These are phyloP conservation scores for Scrobipalpa costella DNA, from an alignment of 2,888 invertebrate genomes.

Conservation along the genomic window DNA sequence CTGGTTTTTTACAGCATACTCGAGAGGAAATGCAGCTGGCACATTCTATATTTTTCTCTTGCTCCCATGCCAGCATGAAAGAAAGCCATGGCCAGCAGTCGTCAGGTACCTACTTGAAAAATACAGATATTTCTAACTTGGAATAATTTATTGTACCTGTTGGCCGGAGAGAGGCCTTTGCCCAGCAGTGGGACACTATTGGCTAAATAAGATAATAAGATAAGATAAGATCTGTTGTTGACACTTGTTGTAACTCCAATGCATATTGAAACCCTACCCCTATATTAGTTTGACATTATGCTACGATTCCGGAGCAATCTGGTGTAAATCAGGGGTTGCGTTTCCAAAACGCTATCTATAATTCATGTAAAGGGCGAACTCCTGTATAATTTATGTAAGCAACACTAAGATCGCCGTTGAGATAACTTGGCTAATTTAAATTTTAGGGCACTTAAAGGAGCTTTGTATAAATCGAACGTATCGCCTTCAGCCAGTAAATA, in stretches of 20 bases:
- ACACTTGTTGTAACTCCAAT: not conserved
- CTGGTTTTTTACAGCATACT: too few species aligned
- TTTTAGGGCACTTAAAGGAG: slow-evolving; percentile 22
- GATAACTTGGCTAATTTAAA: slow-evolving; percentile 24
- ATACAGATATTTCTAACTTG: too few species aligned
- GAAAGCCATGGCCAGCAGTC: too few species aligned
- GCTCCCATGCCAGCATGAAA: too few species aligned
- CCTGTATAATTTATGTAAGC: slow-evolving; percentile 23
- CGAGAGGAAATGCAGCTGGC: too few species aligned
- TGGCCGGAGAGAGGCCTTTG: too few species aligned
- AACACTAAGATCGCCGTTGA: slow-evolving; percentile 16
- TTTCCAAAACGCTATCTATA: slow-evolving; percentile 24
- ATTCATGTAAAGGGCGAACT: slow-evolving; percentile 27
- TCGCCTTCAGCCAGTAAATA: not conserved
- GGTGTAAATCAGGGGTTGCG: slow-evolving; percentile 12
- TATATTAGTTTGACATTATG: slow-evolving; percentile 15
- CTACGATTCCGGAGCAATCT: slow-evolving; percentile 15
- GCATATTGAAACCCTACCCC: slow-evolving; percentile 3
- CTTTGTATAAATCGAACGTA: not conserved
- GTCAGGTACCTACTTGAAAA: too few species aligned
- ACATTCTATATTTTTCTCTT: too few species aligned
- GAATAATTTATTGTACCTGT: too few species aligned
- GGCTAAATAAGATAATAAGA: too few species aligned
- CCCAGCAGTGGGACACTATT: too few species aligned
- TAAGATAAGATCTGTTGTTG: too few species aligned